phyloP scores from a whole-genome alignment of 2,113 vertebrate species.

The Thermophis baileyi region DNA sequence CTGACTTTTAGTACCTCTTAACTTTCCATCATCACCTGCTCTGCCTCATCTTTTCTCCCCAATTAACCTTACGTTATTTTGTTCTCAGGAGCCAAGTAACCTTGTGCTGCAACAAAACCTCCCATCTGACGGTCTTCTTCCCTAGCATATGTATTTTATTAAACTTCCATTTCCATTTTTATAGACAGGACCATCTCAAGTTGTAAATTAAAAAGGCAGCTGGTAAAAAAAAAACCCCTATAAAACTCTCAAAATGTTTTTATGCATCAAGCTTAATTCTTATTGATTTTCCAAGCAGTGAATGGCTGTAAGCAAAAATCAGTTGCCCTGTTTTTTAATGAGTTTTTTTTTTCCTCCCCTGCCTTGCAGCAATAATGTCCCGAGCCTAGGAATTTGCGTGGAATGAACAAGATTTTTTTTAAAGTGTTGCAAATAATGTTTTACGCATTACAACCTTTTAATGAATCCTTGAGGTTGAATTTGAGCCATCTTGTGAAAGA shows the following conservation, averaged over 20 bases:
- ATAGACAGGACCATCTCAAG: not conserved
- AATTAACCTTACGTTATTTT: slow-evolving; percentile 54
- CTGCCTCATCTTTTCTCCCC: slow-evolving; percentile 29
- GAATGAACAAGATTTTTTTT: not conserved
- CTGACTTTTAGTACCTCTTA: not conserved
- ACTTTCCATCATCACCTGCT: slow-evolving; percentile 29
- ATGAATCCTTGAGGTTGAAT: not conserved
- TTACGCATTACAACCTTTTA: not conserved
- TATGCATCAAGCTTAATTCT: slow-evolving; percentile 47
- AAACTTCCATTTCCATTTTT: slow-evolving; percentile 40
- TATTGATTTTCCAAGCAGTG: slow-evolving; percentile 54
- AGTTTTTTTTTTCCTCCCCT: not conserved
- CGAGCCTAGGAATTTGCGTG: not conserved
- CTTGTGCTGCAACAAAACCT: slow-evolving; percentile 21
- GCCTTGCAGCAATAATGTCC: rapidly evolving
- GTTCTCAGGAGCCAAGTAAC: slow-evolving; percentile 41
- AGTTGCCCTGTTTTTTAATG: slow-evolving; percentile 34
- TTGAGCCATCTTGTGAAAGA: not conserved
- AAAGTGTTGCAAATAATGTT: not conserved
- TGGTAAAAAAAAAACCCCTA: slow-evolving; percentile 41
- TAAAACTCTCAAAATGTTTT: slow-evolving; percentile 55
- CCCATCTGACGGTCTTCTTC: slow-evolving; percentile 24
- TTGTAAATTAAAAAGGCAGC: slow-evolving; percentile 48
- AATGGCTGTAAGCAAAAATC: slow-evolving; percentile 31
- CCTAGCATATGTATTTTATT: slow-evolving; percentile 44